Base-by-base conservation (phyloP, 2,113 vertebrate species). In the Planiliza haematocheilus region DNA sequence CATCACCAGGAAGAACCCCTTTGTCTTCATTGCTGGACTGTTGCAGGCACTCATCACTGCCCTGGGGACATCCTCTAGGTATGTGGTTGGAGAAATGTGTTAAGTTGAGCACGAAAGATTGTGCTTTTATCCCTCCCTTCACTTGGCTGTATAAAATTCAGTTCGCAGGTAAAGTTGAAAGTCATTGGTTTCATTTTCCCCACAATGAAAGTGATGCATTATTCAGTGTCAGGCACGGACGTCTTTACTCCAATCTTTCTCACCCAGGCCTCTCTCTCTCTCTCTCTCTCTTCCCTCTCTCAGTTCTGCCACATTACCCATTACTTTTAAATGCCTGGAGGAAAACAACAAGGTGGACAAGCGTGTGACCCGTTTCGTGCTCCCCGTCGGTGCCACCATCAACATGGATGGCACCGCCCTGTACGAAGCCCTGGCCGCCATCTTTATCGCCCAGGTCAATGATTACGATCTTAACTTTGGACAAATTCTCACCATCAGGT, bases 401-500 rank as follows among this genome's bases (percentile, higher is more conserved):
- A 98, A 97, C 91, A 98, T 98, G 97, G 97, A 98, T 2, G 97
- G 97, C 58, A 99, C 97, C 0, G 97, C 97, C 55, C 89, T 99
- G 39, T 99, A 99, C 3, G 97, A 99, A 83, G 97, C 97, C 38
- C 83, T 99, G 90, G 97, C 97, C 50, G 97, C 97, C 88, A 97
- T 99, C 87, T 99, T 99, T 91, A 99, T 99, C 1, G 97, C 97
- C 66, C 97, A 99, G 81, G 96, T 98, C 83, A 99, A 99, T 91
- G 95, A 96, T 84, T 95, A 95, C 59, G 95, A 96, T 8, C 94
- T 99, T 70, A 97, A 96, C 88, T 97, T 98, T 39, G 97, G 97
- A 18, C 97, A 98, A 89, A 97, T 99, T 92, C 95, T 99, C 80
- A 99, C 97, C 48, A 97, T 99, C 92, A 99, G 97, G 97, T 99